Conservation (phyloP, 2,888 invertebrate species). For the Morinoia aosen region DNA sequence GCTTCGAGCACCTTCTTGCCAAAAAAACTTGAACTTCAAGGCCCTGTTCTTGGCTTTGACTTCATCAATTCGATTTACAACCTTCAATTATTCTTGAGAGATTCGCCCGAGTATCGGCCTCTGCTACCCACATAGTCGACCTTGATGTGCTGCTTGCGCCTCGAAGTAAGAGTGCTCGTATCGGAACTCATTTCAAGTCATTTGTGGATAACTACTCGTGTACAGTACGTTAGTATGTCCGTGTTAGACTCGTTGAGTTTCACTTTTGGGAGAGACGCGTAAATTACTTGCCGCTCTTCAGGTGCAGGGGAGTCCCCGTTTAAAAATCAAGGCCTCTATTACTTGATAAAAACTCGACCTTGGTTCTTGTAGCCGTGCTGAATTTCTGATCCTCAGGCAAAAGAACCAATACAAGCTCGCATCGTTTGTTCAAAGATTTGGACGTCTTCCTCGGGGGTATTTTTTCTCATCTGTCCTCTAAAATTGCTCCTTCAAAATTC, state of each 20-base stretch:
- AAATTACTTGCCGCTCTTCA: background rate
- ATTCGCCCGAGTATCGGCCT: too few species aligned
- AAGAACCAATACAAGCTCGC: background rate
- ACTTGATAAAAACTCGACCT: slow-evolving; percentile 12
- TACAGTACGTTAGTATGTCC: background rate
- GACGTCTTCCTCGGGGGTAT: background rate
- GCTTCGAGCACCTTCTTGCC: background rate
- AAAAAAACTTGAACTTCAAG: background rate
- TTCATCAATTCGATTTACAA: background rate
- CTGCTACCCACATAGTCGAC: too few species aligned
- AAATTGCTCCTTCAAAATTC: background rate
- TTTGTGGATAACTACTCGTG: too few species aligned
- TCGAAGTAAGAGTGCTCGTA: too few species aligned
- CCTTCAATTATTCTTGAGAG: background rate
- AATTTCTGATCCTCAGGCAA: background rate
- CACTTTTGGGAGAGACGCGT: background rate
- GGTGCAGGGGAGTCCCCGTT: background rate
- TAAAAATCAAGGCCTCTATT: background rate
- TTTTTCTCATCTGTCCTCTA: background rate
- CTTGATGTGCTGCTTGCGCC: too few species aligned
- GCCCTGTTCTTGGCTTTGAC: background rate
- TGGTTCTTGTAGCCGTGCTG: background rate
- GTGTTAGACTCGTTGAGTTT: background rate
- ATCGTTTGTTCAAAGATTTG: background rate
- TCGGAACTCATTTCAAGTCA: too few species aligned